phyloP scores from a whole-genome alignment of 2,113 vertebrate genomes.

The Corythaeola cristata region DNA sequence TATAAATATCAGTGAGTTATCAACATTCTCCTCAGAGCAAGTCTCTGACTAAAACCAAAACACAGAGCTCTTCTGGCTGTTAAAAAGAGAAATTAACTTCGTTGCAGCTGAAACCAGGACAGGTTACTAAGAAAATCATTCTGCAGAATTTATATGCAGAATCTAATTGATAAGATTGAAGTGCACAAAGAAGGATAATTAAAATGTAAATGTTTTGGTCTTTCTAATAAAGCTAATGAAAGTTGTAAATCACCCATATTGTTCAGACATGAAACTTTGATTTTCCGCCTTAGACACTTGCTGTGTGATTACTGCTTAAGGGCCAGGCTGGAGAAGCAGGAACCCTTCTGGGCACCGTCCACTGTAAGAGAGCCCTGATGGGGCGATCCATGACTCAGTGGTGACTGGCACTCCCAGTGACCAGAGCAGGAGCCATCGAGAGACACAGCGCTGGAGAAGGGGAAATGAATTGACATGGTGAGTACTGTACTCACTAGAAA shows the following conservation, averaged over 20 bases:
- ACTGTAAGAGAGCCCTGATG: not conserved
- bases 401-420: not conserved
- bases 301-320: accelerated
- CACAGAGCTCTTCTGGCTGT: too few species aligned
- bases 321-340: not conserved
- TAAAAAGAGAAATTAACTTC: too few species aligned
- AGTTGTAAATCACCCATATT: not conserved
- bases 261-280: not conserved
- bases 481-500: not conserved
- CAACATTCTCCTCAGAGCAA: too few species aligned
- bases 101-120: too few species aligned
- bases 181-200: not conserved
- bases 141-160: not conserved
- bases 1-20: too few species aligned
- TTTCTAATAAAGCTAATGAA: not conserved
- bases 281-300: not conserved
- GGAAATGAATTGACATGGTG: too few species aligned
- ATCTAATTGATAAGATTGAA: not conserved
- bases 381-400: not conserved
- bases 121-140: not conserved
- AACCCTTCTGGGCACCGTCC: not conserved
- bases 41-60: too few species aligned
- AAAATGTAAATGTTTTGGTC: not conserved
- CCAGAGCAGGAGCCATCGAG: not conserved
- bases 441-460: not conserved